Evolutionary conservation across 2,888 invertebrate species (phyloP).

Genomic region (Cataglyphis albicans): DNA sequence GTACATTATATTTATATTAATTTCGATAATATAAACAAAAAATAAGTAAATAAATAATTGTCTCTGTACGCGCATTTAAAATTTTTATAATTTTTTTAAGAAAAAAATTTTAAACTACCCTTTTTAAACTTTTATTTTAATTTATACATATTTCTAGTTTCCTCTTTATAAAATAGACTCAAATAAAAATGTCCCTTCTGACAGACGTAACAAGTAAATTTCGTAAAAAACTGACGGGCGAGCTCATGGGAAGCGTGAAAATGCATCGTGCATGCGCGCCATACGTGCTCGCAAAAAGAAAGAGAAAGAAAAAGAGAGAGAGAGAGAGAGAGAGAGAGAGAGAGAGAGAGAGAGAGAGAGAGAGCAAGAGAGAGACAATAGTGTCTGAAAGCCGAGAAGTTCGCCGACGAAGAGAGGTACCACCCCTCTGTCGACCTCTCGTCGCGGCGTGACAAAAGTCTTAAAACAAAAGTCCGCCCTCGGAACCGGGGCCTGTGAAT

Average conservation of each 20-base stretch:
- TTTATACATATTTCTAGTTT: background rate
- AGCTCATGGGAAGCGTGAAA: background rate
- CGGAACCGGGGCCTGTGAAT: constrained; percentile 59
- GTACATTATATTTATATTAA: background rate
- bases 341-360: no score
- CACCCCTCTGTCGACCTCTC: constrained; percentile 57
- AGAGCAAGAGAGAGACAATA: constrained; percentile 63
- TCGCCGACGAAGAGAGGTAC: constrained; percentile 45
- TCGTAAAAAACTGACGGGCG: background rate
- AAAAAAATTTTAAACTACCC: background rate
- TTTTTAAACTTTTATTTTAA: background rate
- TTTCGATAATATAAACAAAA: background rate
- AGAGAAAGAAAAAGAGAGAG: background rate
- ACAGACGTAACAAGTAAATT: constrained; percentile 28
- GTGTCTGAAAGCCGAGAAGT: constrained; percentile 69
- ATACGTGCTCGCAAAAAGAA: background rate
- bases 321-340: no score
- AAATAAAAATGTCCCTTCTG: background rate
- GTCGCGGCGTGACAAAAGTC: constrained; percentile 72
- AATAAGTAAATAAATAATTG: constrained; percentile 16
- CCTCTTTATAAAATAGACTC: constrained; percentile 2
- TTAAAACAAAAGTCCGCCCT: constrained; percentile 73
- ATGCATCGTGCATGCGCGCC: constrained; percentile 30
- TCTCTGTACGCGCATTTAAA: background rate
- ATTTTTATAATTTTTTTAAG: background rate